Base-by-base conservation (phyloP, 2,113 vertebrate genomes). In the Pomatostomus ruficeps region DNA sequence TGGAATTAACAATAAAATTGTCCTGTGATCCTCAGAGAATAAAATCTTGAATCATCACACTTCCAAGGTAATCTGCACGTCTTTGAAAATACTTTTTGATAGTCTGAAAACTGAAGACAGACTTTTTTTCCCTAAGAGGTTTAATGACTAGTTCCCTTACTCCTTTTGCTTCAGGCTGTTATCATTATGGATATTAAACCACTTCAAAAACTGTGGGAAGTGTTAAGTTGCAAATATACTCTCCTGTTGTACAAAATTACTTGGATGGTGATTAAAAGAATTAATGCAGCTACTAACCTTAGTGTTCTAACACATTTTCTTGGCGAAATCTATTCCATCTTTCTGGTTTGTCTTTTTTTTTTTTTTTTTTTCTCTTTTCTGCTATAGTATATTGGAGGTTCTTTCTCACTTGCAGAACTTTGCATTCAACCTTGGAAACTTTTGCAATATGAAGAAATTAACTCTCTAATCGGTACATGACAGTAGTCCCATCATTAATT, bases 1-100 rank as follows among this genome's bases (percentile, higher is more conserved):
- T 94, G 73, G 66, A 91, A 89, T 96, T 94, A 94, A 68, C 38
- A 95, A 48, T 87, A 89, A 91, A 65, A 78, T 87, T 95, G 45
- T 86, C 43, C 61, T 89, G 59, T 87, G 73, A 84, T 87, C 79
- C 43, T 87, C 33, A 28, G 66, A 92, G 83, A 95, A 78, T 89
- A 78, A 91, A 91, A 78, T 54, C 65, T 91, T 72, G 45, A 93
- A 85, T 92, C 88, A 78, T 86, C 45, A 55, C 51, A 35, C 33
- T 85, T 89, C 75, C 13, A 68, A 83, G 18, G 59, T 88, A 94
- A 82, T 93, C 73, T 75, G 25, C 49, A 75, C 6, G 7, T 88
- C 63, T 91, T 72, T 84, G 70, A 76, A 76, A 91, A 77, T 84
- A 57, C 52, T 36, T 85, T 92, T 85, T 89, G 72, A 57, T 84